A percentile compares a stretch with the other conserved stretches of the same genome.
Evolutionary conservation across 2,888 invertebrate genomes (phyloP).

Genomic region (Drosophila siamana): DNA sequence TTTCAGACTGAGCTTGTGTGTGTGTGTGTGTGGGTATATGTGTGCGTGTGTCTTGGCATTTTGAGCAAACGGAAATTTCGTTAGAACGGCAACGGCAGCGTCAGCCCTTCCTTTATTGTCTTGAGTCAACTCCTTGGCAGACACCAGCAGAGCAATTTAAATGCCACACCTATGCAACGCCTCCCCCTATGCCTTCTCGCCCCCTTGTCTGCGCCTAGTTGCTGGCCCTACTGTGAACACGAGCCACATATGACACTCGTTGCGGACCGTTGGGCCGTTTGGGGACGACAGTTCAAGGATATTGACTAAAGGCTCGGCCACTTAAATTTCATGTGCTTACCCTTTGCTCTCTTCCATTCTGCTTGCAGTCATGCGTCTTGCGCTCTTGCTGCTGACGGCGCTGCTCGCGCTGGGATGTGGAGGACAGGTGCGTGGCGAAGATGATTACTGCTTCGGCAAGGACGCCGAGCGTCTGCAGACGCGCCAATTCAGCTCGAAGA

Average conservation of each 20-base stretch:
- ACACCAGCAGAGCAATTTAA: conserved; percentile 74
- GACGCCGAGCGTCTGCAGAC: conserved; percentile 82
- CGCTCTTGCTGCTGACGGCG: conserved; percentile 51
- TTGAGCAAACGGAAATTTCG: conserved; percentile 55
- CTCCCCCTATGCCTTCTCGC: background rate
- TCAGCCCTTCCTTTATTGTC: conserved; percentile 61
- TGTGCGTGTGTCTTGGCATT: conserved; percentile 64
- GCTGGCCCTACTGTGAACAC: background rate
- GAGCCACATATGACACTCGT: conserved; percentile 65
- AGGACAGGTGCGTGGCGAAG: conserved; percentile 57
- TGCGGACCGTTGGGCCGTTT: background rate
- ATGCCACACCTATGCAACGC: conserved; percentile 67
- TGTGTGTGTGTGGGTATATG: conserved; percentile 11
- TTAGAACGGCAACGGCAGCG: conserved; percentile 23
- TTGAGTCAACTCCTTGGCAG: conserved; percentile 70
- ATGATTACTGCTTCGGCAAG: conserved; percentile 83
- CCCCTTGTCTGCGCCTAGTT: background rate
- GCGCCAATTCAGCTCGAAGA: conserved; percentile 89
- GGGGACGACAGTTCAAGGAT: conserved; percentile 72
- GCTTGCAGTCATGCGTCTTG: conserved; percentile 64
- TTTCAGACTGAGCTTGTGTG: conserved; percentile 37
- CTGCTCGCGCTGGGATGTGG: conserved; percentile 54
- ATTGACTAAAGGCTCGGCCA: conserved; percentile 68
- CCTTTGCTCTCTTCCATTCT: background rate
- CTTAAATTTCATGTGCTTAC: conserved; percentile 48